Evolutionary conservation across 1,140 invertebrate species (phyloP), one percentile per base, ranked within the genome.

Genomic region (Cephus cinctus): DNA sequence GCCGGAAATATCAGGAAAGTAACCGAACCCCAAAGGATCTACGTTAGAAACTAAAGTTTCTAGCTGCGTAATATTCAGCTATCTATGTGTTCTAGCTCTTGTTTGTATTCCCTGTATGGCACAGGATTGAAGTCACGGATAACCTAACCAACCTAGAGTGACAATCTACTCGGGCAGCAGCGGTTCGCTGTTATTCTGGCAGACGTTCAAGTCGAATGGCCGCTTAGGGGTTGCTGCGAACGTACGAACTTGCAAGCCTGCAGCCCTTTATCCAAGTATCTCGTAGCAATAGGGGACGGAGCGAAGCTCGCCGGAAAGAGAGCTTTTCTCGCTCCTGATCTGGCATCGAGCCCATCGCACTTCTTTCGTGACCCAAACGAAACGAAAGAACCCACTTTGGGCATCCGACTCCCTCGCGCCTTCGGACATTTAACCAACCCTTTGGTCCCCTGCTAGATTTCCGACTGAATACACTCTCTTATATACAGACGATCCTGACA

Each of bases 201-300:
- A 54, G 43, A 40, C 48, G 47, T 65, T 70, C 67, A 67, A 66
- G 35, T 43, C 27, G 36, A 57, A 61, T 62, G 56, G 43, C 57
- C 48, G 49, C 42, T 55, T 46, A 52, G 27, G 20, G 47, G 49
- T 31, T 43, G 34, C 30, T 41, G 40, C n/a, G 35, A 39, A 23
- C 14, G 21, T 5, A 40, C 20, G 47, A 34, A 38, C 30, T 45
- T 34, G 21, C 39, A 32, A 4, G 40, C n/a, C n/a, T n/a, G n/a
- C n/a, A n/a, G n/a, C n/a, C n/a, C n/a, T n/a, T n/a, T n/a, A n/a
- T n/a, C n/a, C n/a, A 15, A 38, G 27, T 35, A 35, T 30, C 21
- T 15, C 44, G 40, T 32, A 40, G 21, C 22, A 45, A 25, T n/a
- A 47, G 31, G 47, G 22, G 8, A n/a, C 27, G 40, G 21, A 54